phyloP scores from a whole-genome alignment of 2,888 invertebrate species.

The Drosophila subquinaria region DNA sequence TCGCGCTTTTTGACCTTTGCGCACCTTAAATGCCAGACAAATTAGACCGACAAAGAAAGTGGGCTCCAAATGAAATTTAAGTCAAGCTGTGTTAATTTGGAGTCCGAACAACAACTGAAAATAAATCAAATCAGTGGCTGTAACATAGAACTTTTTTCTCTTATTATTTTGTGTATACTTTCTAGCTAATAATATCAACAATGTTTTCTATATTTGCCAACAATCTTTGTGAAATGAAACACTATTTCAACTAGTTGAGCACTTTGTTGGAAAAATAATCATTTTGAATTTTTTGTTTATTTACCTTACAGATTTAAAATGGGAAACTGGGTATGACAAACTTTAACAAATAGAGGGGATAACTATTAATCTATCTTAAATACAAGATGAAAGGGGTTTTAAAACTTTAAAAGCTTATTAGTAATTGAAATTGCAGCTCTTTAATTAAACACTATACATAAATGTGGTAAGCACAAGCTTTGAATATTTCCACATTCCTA shows the following conservation, averaged over 20 bases:
- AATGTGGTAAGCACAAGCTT: too few species aligned
- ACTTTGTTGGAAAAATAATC: neutral
- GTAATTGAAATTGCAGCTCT: too few species aligned
- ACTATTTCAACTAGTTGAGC: neutral
- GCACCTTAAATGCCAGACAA: slow-evolving; percentile 40
- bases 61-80: slow-evolving; percentile 27
- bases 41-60: slow-evolving; percentile 34
- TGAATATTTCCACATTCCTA: too few species aligned
- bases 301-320: neutral
- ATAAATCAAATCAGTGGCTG: slow-evolving; percentile 29
- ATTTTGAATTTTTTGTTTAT: neutral
- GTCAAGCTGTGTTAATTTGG: slow-evolving; percentile 7
- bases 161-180: neutral
- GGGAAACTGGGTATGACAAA: neutral
- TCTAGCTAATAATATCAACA: slow-evolving; percentile 1
- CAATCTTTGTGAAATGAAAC: too few species aligned
- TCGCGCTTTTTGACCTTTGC: neutral
- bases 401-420: neutral
- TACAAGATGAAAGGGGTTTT: neutral
- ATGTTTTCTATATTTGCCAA: neutral
- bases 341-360: neutral
- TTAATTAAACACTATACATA: too few species aligned
- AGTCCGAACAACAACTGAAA: slow-evolving; percentile 5
- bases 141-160: neutral
- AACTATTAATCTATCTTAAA: neutral